Evolutionary conservation across 37 sponge, comb jelly and placozoan genomes (phyloP).

Genomic region (Bolinopsis microptera): DNA sequence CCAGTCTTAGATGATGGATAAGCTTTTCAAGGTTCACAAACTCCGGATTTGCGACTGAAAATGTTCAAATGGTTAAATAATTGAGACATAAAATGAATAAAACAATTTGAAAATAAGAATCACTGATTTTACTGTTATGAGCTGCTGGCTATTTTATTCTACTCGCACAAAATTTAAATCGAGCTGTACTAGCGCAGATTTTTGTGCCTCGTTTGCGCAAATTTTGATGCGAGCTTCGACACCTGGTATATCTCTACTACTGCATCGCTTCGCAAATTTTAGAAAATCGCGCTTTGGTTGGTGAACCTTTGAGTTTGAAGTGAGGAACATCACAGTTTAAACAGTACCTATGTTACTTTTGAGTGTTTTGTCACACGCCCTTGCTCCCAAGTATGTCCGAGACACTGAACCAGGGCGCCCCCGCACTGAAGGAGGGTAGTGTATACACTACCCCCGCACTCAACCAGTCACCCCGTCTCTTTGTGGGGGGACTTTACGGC

Average conservation of each 20-base stretch:
- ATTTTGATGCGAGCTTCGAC: not conserved
- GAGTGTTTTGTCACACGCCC: too few species aligned
- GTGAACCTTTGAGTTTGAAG: not conserved
- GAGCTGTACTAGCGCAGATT: not conserved
- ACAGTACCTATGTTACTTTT: too few species aligned
- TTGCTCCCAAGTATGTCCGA: not conserved
- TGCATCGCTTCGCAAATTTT: not conserved
- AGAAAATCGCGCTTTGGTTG: not conserved
- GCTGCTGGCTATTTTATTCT: too few species aligned
- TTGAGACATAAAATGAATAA: not conserved
- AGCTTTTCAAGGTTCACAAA: not conserved
- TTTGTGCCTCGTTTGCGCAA: not conserved
- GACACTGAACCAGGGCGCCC: too few species aligned
- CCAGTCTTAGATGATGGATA: too few species aligned
- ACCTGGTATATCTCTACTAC: too few species aligned
- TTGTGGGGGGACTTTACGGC: slow-evolving; percentile 27
- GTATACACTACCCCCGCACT: not conserved
- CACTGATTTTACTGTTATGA: too few species aligned
- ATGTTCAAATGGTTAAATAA: too few species aligned
- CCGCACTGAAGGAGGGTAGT: too few species aligned
- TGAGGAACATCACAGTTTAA: too few species aligned
- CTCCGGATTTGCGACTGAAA: not conserved
- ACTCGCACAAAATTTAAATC: not conserved
- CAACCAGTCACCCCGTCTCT: slow-evolving; percentile 35
- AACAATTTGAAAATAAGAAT: not conserved